A percentile compares a stretch with the other conserved stretches of the same genome.
These are phyloP conservation scores for Phasianus colchicus DNA, from an alignment of 2,113 vertebrate genomes.

Conservation along the genomic window DNA sequence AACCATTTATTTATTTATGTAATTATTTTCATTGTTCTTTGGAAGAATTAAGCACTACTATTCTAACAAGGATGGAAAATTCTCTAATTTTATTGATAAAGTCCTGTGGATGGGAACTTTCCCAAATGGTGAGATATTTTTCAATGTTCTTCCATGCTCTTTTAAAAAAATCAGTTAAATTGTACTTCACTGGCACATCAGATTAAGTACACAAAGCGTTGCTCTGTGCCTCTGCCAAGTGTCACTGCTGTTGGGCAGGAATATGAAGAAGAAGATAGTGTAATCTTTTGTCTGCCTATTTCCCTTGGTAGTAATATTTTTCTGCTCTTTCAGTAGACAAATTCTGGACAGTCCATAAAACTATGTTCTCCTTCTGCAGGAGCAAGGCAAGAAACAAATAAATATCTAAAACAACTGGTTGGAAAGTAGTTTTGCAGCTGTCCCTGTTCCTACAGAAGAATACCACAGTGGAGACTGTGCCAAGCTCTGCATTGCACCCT, in stretches of 20 bases:
- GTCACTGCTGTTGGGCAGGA: background rate
- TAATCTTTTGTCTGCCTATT: background rate
- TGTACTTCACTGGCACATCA: background rate
- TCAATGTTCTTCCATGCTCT: background rate
- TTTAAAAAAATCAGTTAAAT: accelerated
- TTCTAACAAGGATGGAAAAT: background rate
- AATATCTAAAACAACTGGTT: background rate
- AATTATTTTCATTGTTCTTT: background rate
- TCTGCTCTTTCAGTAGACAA: background rate
- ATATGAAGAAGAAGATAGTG: background rate
- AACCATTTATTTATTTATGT: background rate
- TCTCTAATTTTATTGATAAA: background rate
- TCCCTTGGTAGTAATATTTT: background rate
- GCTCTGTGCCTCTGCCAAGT: background rate
- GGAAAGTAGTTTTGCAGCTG: background rate
- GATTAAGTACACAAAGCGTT: background rate
- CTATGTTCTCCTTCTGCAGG: background rate
- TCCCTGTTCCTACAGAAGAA: background rate
- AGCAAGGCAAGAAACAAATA: background rate
- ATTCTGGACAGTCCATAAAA: background rate
- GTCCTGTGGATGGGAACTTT: background rate
- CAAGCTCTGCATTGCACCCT: background rate
- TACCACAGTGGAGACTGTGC: background rate
- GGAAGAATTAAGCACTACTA: background rate
- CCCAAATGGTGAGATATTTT: background rate